These are phyloP conservation scores for Torymus aiolomorphi DNA, from an alignment of 2,888 invertebrate species.

Conservation along the genomic window DNA sequence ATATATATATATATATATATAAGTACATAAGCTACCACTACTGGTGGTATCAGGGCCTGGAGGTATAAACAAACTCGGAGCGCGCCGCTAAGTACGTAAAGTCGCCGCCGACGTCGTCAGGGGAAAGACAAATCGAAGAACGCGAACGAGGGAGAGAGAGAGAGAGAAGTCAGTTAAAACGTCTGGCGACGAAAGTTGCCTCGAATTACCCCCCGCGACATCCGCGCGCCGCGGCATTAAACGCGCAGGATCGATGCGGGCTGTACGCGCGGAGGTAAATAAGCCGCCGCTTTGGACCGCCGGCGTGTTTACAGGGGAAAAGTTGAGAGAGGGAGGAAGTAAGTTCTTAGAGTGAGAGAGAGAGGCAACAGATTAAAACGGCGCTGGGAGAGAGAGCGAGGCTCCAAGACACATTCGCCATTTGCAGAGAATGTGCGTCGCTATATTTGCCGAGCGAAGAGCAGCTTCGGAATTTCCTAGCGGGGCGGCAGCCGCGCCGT, in stretches of 20 bases:
- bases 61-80: neutral
- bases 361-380: conserved; percentile 28
- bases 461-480: conserved; percentile 10
- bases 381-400: too few relatives aligned
- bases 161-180: conserved; percentile 1
- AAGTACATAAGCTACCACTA: too few relatives aligned
- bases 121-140: conserved; percentile 34
- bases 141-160: neutral
- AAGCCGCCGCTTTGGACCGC: too few relatives aligned
- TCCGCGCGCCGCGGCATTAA: conserved; percentile 1
- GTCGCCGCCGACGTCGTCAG: too few relatives aligned
- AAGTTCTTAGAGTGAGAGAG: conserved; percentile 6
- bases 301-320: too few relatives aligned
- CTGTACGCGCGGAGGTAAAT: too few relatives aligned
- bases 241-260: neutral
- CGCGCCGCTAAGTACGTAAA: neutral
- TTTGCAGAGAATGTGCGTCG: conserved; percentile 17
- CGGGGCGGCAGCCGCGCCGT: neutral
- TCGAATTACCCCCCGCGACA: conserved; percentile 22
- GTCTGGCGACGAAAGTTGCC: conserved; percentile 23
- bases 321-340: conserved; percentile 37
- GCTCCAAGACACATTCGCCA: conserved; percentile 24
- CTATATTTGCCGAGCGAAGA: conserved; percentile 17
- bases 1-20: too few relatives aligned
- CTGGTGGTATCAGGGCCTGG: too few relatives aligned